Base-by-base conservation (phyloP, 1,140 invertebrate species). In the Drosophila melanogaster region DNA sequence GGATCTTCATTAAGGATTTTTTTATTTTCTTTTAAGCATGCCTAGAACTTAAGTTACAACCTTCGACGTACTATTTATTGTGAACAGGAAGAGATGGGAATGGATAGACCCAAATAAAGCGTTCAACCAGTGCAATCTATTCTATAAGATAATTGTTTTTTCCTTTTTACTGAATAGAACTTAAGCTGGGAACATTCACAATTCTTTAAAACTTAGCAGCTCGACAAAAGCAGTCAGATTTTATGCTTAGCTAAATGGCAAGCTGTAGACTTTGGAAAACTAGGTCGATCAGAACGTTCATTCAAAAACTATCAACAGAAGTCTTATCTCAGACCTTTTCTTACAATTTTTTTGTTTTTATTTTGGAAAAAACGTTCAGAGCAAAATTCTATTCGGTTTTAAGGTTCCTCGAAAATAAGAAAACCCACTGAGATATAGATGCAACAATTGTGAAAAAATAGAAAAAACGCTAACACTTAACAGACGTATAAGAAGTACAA, bases 301-400 rank as follows among this genome's bases (percentile, higher is more conserved):
- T 51, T 46, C 37, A 10, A 26, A 43, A 37, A 12, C 37, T 44
- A 40, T 67, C 46, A 67, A 43, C 15, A 6, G 38, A 43, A 26
- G 12, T 10, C 30, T 17, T 19, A 47, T 24, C 17, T 7, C 49
- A 43, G 37, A 14, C 14, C 41, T 51, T 64, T 41, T 60, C 22
- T 33, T 5, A n/a, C 11, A 47, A 30, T 43, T 19, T 30, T 4
- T 46, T 19, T 30, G 3, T 46, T 47, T 37, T 19, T n/a, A 38
- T 69, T 61, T 81, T 51, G 60, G 67, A 53, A 55, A 55, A 40
- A 19, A 33, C 49, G 40, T 40, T 37, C 33, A 58, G n/a, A 17
- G 57, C 79, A 65, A 83, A 83, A 83, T 83, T 83, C 14, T n/a
- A 59, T 73, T 41, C 49, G 58, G 72, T 57, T 43, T n/a, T 59